Evolutionary conservation across 2,888 invertebrate genomes (phyloP).

Genomic region (Chelonus formosanus): DNA sequence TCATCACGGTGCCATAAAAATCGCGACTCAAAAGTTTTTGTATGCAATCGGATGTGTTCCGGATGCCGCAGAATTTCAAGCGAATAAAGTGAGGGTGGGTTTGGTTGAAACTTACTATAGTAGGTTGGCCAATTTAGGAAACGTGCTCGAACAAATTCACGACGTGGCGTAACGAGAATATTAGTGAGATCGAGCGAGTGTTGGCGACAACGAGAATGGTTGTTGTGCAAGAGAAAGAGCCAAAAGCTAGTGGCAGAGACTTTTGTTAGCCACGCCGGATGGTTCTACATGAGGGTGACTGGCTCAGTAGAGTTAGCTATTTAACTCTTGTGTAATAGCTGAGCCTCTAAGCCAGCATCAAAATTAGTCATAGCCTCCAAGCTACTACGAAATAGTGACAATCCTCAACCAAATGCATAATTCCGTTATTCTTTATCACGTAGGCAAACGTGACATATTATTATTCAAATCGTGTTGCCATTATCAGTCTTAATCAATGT

Average conservation of each 20-base stretch:
- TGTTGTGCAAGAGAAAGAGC: conserved; percentile 29
- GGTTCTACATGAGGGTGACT: too few relatives aligned
- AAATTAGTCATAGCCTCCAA: conserved; percentile 31
- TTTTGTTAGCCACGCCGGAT: conserved; percentile 12
- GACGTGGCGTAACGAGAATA: conserved; percentile 24
- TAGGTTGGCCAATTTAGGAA: conserved; percentile 28
- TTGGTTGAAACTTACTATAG: too few relatives aligned
- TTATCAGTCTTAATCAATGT: conserved; percentile 31
- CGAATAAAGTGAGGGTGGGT: too few relatives aligned
- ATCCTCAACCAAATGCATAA: not conserved
- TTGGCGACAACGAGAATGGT: too few relatives aligned
- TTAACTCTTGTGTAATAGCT: conserved; percentile 33
- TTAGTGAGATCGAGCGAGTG: conserved; percentile 3
- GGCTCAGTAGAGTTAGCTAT: not conserved
- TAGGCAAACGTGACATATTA: conserved; percentile 27
- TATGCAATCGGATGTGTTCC: too few relatives aligned
- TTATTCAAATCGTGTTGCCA: conserved; percentile 39
- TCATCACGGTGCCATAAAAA: too few relatives aligned
- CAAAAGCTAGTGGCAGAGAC: conserved; percentile 31
- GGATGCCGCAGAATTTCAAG: too few relatives aligned
- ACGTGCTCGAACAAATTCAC: conserved; percentile 30
- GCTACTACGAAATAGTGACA: not conserved
- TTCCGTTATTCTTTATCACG: not conserved
- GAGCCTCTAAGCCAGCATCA: conserved; percentile 27
- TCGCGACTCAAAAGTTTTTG: too few relatives aligned